Conservation (phyloP, 2,113 vertebrate genomes). For the Callospermophilus lateralis region DNA sequence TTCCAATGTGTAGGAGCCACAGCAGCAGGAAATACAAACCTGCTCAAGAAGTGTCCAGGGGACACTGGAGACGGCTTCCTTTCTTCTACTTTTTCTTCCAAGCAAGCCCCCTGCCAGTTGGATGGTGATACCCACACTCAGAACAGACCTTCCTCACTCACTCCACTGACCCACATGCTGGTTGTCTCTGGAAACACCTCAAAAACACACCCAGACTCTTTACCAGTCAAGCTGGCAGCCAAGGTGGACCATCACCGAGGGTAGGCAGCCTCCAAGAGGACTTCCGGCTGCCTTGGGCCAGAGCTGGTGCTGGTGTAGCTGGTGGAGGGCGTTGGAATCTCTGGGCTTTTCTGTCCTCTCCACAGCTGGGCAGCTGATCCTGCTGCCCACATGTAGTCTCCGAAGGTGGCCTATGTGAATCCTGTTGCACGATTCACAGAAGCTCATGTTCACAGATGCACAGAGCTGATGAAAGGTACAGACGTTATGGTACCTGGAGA, state of each 20-base stretch:
- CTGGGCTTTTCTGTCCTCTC: too few species aligned
- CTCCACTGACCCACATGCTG: too few species aligned
- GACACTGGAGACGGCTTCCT: too few species aligned
- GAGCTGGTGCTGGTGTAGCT: rapidly evolving
- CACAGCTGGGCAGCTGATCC: too few species aligned
- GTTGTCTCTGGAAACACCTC: background rate
- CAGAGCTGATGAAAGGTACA: background rate
- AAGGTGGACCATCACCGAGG: too few species aligned
- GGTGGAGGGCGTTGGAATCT: background rate
- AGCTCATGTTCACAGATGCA: rapidly evolving
- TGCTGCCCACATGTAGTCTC: background rate
- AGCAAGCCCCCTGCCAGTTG: background rate
- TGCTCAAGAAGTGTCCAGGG: too few species aligned
- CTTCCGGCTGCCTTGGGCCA: background rate
- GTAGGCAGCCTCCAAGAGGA: too few species aligned
- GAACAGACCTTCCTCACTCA: background rate
- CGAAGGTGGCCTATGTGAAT: background rate
- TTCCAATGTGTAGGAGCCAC: rapidly evolving
- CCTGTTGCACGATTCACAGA: background rate
- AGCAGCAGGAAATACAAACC: background rate
- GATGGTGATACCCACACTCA: background rate
- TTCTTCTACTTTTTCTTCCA: too few species aligned
- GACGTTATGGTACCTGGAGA: background rate
- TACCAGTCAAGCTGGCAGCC: background rate
- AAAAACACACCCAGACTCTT: background rate